Evolutionary conservation across 1,140 invertebrate genomes (phyloP).

Genomic region (Orussus abietinus): DNA sequence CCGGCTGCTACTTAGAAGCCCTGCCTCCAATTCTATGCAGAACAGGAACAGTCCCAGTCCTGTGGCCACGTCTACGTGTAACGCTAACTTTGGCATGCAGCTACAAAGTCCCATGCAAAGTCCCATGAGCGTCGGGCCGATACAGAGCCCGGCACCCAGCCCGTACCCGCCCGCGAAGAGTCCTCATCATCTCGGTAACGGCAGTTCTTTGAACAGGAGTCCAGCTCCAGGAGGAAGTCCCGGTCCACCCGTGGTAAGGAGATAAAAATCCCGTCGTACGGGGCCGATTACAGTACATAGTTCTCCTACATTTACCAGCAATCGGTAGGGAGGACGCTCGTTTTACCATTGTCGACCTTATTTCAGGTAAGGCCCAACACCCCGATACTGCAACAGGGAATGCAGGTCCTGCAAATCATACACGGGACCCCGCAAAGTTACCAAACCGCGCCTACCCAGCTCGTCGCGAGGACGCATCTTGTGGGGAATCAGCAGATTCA

Average conservation of each 20-base stretch:
- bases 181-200: constrained; percentile 40
- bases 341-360: too few species aligned
- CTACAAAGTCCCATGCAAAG: constrained; percentile 53
- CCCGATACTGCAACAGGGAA: constrained; percentile 49
- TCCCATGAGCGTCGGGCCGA: constrained; percentile 48
- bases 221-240: constrained; percentile 48
- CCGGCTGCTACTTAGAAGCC: constrained; percentile 44
- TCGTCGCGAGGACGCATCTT: constrained; percentile 44
- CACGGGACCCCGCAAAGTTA: constrained; percentile 47
- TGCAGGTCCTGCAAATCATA: constrained; percentile 53
- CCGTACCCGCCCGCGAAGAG: constrained; percentile 51
- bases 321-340: too few species aligned
- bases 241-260: constrained; percentile 48
- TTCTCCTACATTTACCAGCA: too few species aligned
- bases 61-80: constrained; percentile 39
- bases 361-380: constrained; percentile 47
- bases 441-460: constrained; percentile 41
- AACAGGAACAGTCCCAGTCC: constrained; percentile 50
- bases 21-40: constrained; percentile 51
- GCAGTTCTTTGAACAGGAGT: constrained; percentile 39
- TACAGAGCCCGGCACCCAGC: constrained; percentile 50
- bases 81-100: constrained; percentile 44
- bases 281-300: too few species aligned
- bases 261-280: background rate
- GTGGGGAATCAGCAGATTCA: constrained; percentile 53